Evolutionary conservation across 2,113 vertebrate genomes (phyloP).

Genomic region (Emydura subglobosa): DNA sequence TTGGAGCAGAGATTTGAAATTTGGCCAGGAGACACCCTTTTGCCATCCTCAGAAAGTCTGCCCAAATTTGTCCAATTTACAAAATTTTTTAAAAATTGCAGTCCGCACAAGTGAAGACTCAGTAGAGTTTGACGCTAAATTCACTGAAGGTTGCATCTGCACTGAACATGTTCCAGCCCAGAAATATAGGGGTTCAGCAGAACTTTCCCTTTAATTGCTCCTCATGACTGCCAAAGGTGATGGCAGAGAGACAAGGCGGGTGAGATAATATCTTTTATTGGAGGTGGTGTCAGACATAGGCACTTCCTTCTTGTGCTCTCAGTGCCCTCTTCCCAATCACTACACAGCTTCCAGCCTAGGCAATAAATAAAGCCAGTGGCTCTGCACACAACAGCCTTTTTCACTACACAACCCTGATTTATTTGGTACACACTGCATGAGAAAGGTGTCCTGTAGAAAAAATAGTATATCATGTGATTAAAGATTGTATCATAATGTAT

Average conservation of each 20-base stretch:
- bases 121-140: slow-evolving; percentile 58
- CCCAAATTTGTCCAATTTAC: slow-evolving; percentile 57
- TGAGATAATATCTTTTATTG: too few relatives aligned
- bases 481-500: slow-evolving; percentile 31
- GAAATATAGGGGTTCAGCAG: slow-evolving; percentile 30
- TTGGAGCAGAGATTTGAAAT: slow-evolving; percentile 68
- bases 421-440: slow-evolving; percentile 19
- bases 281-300: slow-evolving; percentile 9
- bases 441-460: slow-evolving; percentile 31
- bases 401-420: slow-evolving; percentile 52
- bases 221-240: too few relatives aligned
- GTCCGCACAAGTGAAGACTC: slow-evolving; percentile 66
- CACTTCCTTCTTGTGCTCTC: background rate
- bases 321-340: background rate
- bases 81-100: slow-evolving; percentile 57
- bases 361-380: background rate
- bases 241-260: too few relatives aligned
- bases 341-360: background rate
- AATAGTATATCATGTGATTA: slow-evolving; percentile 31
- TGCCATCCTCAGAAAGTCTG: slow-evolving; percentile 67
- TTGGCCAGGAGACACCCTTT: slow-evolving; percentile 67
- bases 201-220: slow-evolving; percentile 25
- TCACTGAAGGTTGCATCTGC: slow-evolving; percentile 49
- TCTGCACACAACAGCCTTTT: slow-evolving; percentile 38
- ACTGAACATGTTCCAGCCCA: background rate